phyloP scores from a whole-genome alignment of 2,888 invertebrate genomes.

The Calameuta filiformis region DNA sequence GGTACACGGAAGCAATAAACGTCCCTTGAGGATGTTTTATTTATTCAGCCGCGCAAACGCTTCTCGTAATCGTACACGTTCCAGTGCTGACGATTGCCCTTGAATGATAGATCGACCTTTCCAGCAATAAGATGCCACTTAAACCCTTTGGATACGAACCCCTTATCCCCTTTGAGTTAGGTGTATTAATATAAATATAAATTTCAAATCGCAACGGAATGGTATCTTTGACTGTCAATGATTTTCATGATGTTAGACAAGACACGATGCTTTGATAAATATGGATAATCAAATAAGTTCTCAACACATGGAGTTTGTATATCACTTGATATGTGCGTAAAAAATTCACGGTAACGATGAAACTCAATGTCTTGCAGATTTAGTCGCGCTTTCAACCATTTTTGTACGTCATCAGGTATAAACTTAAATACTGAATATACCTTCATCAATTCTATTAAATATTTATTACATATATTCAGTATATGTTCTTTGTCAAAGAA shows the following conservation, averaged over 20 bases:
- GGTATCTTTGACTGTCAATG: neutral
- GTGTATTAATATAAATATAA: too few species aligned
- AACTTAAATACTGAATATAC: conserved; percentile 24
- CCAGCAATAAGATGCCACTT: too few species aligned
- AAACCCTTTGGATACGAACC: too few species aligned
- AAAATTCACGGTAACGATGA: conserved; percentile 21
- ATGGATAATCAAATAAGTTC: neutral
- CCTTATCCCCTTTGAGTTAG: too few species aligned
- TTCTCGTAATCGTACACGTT: conserved; percentile 22
- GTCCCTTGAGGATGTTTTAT: conserved; percentile 24
- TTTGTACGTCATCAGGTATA: conserved; percentile 29
- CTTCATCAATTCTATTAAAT: conserved; percentile 10
- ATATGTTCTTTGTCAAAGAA: conserved; percentile 52
- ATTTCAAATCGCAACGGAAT: too few species aligned
- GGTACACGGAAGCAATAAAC: conserved; percentile 25
- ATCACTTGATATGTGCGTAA: neutral
- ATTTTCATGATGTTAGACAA: neutral
- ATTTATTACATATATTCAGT: conserved; percentile 25
- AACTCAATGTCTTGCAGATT: neutral
- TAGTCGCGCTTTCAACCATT: conserved; percentile 42
- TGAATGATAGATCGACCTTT: conserved; percentile 17
- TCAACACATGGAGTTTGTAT: neutral
- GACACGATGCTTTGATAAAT: neutral
- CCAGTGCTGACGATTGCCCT: conserved; percentile 21
- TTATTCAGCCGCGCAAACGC: conserved; percentile 22